Conservation (phyloP, 2,113 vertebrate genomes). For the Trematocara stigmaticum region DNA sequence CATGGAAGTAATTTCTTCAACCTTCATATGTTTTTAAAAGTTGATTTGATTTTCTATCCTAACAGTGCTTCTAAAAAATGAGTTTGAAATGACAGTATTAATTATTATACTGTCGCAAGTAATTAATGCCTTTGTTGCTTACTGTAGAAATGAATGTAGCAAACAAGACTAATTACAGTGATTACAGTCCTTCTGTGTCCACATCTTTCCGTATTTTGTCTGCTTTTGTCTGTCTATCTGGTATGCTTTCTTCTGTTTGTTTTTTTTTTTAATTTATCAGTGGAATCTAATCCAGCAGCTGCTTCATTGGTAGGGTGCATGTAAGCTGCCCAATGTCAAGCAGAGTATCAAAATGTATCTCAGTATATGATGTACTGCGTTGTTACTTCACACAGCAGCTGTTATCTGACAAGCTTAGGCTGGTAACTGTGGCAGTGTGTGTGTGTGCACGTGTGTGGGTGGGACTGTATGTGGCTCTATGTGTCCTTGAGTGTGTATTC, state of each 20-base stretch:
- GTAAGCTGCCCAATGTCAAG: background rate
- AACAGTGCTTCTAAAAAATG: background rate
- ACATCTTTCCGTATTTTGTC: background rate
- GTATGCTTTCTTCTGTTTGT: background rate
- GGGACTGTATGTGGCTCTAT: background rate
- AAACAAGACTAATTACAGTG: background rate
- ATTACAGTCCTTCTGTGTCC: background rate
- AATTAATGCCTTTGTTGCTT: background rate
- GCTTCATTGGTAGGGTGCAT: background rate
- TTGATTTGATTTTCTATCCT: background rate
- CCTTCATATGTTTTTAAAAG: background rate
- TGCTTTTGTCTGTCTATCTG: background rate
- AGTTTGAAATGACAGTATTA: background rate
- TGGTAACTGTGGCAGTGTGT: background rate
- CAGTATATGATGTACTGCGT: background rate
- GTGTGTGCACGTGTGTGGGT: background rate
- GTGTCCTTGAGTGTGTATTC: background rate
- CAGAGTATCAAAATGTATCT: background rate
- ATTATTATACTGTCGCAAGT: background rate
- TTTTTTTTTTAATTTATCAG: background rate
- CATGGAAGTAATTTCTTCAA: background rate
- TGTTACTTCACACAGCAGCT: background rate
- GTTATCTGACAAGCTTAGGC: background rate
- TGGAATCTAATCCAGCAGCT: constrained; percentile 6
- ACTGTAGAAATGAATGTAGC: background rate